phyloP scores from a whole-genome alignment of 2,797 vertebrate species.

The Microcaecilia unicolor region DNA sequence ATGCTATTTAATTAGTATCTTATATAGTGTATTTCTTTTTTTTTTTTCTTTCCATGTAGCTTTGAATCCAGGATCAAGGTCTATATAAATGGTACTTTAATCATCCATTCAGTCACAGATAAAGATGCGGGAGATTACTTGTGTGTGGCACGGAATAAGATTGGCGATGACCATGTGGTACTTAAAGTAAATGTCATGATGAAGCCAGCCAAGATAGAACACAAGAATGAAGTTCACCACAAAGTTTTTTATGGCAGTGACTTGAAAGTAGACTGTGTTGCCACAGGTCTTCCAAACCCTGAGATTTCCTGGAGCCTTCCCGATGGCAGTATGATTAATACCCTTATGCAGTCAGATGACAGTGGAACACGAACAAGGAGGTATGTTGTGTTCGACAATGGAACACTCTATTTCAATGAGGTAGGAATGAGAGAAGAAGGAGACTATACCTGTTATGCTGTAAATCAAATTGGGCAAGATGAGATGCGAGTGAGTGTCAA shows the following conservation, averaged over 20 bases:
- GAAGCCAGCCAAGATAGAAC: slow-evolving; percentile 77
- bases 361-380: slow-evolving; percentile 55
- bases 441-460: slow-evolving; percentile 84
- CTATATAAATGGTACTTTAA: slow-evolving; percentile 71
- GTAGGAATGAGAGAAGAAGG: slow-evolving; percentile 77
- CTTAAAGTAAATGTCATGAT: slow-evolving; percentile 74
- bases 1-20: not conserved
- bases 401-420: slow-evolving; percentile 80
- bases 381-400: slow-evolving; percentile 84
- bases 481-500: slow-evolving; percentile 81
- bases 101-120: slow-evolving; percentile 65
- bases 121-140: slow-evolving; percentile 81
- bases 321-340: slow-evolving; percentile 81
- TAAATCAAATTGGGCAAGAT: slow-evolving; percentile 85
- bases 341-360: slow-evolving; percentile 55
- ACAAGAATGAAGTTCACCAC: slow-evolving; percentile 60
- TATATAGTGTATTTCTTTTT: no score
- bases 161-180: slow-evolving; percentile 73
- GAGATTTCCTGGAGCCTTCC: slow-evolving; percentile 87
- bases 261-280: slow-evolving; percentile 84
- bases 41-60: slow-evolving; percentile 35
- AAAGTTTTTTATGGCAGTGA: slow-evolving; percentile 69
- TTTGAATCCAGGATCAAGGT: slow-evolving; percentile 74
- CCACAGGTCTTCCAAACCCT: slow-evolving; percentile 79
- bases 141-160: slow-evolving; percentile 79